Evolutionary conservation across 2,888 invertebrate species (phyloP).

Genomic region (Leucophenga maculata): DNA sequence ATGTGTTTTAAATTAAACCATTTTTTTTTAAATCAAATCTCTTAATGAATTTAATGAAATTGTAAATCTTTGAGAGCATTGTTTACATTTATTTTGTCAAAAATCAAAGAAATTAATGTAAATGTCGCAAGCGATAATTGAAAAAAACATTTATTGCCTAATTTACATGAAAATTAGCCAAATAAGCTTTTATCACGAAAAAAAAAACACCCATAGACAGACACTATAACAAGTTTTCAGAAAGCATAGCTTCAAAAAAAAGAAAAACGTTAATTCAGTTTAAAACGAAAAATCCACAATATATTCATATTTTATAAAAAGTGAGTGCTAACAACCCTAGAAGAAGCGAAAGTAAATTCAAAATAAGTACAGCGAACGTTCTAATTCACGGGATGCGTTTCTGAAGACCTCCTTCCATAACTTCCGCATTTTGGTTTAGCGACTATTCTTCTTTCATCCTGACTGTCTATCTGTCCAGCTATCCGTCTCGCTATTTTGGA

Average conservation of each 20-base stretch:
- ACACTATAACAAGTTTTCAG: too few species aligned
- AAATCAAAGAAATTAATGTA: slow-evolving; percentile 48
- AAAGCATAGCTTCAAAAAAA: neutral
- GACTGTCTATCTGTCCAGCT: slow-evolving; percentile 28
- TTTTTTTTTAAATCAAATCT: too few species aligned
- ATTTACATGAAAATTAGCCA: slow-evolving; percentile 72
- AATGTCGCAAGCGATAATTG: slow-evolving; percentile 64
- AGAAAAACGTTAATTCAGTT: neutral
- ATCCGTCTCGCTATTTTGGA: slow-evolving; percentile 15
- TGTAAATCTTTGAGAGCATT: too few species aligned
- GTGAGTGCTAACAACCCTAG: slow-evolving; percentile 14
- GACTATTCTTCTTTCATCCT: slow-evolving; percentile 39
- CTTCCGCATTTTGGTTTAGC: slow-evolving; percentile 47
- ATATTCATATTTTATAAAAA: too few species aligned
- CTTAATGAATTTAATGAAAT: too few species aligned
- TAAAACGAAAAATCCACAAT: too few species aligned
- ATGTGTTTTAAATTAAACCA: too few species aligned
- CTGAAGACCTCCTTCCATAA: slow-evolving; percentile 43
- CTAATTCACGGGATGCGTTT: slow-evolving; percentile 28
- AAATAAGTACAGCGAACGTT: slow-evolving; percentile 50
- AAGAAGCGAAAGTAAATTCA: slow-evolving; percentile 52
- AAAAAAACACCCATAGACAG: neutral
- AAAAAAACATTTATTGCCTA: slow-evolving; percentile 69
- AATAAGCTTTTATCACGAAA: slow-evolving; percentile 29
- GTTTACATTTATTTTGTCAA: too few species aligned